Evolutionary conservation across 2,797 vertebrate genomes (phyloP), one percentile per base, ranked within the genome.

Genomic region (Betta splendens): DNA sequence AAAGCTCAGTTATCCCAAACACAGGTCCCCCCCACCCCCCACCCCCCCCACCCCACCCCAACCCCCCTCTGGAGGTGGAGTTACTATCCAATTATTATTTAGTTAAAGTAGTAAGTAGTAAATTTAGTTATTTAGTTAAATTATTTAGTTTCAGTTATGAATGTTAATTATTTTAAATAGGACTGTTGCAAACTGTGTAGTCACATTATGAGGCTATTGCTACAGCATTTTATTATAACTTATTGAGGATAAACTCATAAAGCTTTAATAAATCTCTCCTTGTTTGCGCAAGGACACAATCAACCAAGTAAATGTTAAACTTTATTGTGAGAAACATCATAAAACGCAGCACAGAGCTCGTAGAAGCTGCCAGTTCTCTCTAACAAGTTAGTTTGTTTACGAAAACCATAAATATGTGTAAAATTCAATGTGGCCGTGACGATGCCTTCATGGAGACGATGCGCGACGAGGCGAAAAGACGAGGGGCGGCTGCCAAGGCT

Each of bases 321-420:
- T n/a, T n/a, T n/a, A n/a, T n/a, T n/a, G n/a, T n/a, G n/a, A n/a
- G n/a, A n/a, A n/a, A 23, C 11, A 45, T 2, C 22, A 53, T 22
- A 37, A 40, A 48, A 40, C 11, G 7, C n/a, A 21, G 9, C 39
- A 7, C n/a, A 39, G 18, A 44, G 17, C 44, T 2, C 17, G 26
- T 3, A 20, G 44, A 44, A 4, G 43, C 46, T 56, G 42, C 16
- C 17, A 50, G 5, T 53, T 9, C 1, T 45, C n/a, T 23, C 57
- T 60, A 65, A 20, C 17, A 18, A 11, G 6, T 4, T 9, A 43
- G 18, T 54, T 51, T 60, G 37, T 62, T 63, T 38, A 26, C 25
- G n/a, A 25, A 36, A 44, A 55, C 46, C 25, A 59, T 31, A 32
- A 18, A 28, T 13, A 29, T 25, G 48, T 60, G 36, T 25, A 2